phyloP scores from a whole-genome alignment of 2,797 vertebrate species.

The Microctenopoma lineatum region DNA sequence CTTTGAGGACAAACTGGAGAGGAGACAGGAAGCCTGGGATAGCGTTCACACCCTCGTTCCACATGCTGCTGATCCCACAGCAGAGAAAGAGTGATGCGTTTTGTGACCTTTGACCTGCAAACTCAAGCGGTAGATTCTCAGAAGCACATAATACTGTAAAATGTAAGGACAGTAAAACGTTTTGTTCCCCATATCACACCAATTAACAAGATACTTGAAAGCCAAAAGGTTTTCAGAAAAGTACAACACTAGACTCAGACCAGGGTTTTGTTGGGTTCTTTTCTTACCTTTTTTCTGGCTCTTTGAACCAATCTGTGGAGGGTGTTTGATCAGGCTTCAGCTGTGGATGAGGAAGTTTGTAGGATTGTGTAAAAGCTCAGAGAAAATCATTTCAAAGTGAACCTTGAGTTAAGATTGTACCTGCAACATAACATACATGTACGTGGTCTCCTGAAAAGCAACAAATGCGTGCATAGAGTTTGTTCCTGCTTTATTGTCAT shows the following conservation, averaged over 20 bases:
- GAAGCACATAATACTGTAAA: too few relatives aligned
- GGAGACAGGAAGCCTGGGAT: slow-evolving; percentile 47
- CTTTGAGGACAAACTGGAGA: slow-evolving; percentile 24
- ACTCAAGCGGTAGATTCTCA: neutral
- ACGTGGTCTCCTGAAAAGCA: too few relatives aligned
- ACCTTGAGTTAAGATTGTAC: too few relatives aligned
- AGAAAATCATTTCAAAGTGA: too few relatives aligned
- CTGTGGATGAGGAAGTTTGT: neutral
- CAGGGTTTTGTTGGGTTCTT: too few relatives aligned
- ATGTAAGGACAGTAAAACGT: too few relatives aligned
- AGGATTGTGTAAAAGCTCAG: neutral
- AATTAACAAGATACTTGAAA: too few relatives aligned
- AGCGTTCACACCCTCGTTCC: slow-evolving; percentile 37
- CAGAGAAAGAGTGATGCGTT: slow-evolving; percentile 31
- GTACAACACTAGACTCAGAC: neutral
- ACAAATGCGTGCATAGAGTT: neutral
- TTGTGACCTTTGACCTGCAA: slow-evolving; percentile 39
- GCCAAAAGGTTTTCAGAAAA: too few relatives aligned
- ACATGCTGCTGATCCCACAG: slow-evolving; percentile 20
- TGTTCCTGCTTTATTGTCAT: slow-evolving; percentile 29
- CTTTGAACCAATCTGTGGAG: neutral
- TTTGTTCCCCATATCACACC: too few relatives aligned
- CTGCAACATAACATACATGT: too few relatives aligned
- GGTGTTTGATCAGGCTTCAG: neutral
- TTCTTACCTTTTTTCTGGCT: too few relatives aligned